Percentiles rank a stretch among this genome's conserved stretches.
Conservation (phyloP, 2,797 vertebrate species). For the Novumbra hubbsi region DNA sequence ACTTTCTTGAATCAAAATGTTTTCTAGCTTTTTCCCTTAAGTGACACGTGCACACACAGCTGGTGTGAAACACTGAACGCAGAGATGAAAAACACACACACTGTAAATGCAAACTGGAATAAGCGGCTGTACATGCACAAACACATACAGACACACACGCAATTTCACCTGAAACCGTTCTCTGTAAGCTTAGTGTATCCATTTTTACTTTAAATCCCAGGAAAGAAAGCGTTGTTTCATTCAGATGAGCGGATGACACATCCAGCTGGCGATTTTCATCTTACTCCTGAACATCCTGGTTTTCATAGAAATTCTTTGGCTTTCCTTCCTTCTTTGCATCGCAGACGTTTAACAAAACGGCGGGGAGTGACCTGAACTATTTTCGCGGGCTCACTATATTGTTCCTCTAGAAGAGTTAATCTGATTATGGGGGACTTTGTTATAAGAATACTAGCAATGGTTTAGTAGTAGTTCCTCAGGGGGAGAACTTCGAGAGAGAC, state of each 20-base stretch:
- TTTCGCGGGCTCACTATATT: too few relatives aligned
- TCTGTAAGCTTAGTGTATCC: constrained; percentile 27
- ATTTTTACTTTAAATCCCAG: constrained; percentile 63
- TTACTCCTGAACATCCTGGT: not conserved
- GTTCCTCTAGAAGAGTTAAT: too few relatives aligned
- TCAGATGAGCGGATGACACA: constrained; percentile 59
- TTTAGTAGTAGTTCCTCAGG: not conserved
- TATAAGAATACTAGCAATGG: not conserved
- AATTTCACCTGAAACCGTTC: constrained; percentile 25
- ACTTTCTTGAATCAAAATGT: constrained; percentile 60
- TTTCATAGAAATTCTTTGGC: not conserved
- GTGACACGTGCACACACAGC: constrained; percentile 7
- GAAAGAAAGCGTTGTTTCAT: constrained; percentile 55
- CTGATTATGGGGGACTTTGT: too few relatives aligned
- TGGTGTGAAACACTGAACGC: not conserved
- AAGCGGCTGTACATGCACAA: not conserved
- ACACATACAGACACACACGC: constrained; percentile 23
- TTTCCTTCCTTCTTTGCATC: not conserved
- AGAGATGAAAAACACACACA: not conserved
- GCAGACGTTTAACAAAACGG: too few relatives aligned
- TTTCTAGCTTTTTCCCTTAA: constrained; percentile 26
- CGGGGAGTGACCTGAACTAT: too few relatives aligned
- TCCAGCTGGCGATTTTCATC: constrained; percentile 55
- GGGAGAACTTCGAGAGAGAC: not conserved
- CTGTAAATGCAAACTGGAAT: constrained; percentile 5